These are phyloP conservation scores for Plotosus lineatus DNA, from an alignment of 2,113 vertebrate genomes.

Conservation along the genomic window DNA sequence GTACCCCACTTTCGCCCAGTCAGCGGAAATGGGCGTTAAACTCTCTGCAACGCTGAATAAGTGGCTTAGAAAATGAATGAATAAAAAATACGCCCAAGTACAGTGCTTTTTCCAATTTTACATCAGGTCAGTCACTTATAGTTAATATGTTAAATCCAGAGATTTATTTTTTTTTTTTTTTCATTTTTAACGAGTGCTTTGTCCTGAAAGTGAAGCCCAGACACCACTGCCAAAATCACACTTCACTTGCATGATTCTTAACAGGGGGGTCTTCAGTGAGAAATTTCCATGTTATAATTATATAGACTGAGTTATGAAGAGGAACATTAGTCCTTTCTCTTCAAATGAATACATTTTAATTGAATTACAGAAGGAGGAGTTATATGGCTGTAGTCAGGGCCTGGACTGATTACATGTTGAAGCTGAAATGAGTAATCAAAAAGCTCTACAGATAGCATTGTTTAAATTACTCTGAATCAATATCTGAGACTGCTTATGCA, in stretches of 20 bases:
- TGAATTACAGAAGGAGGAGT: conserved; percentile 14
- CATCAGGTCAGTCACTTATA: neutral
- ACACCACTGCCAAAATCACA: too few relatives aligned
- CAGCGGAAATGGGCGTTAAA: too few relatives aligned
- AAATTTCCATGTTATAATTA: conserved; percentile 28
- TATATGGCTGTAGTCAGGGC: conserved; percentile 28
- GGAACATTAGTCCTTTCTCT: conserved; percentile 34
- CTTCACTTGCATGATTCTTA: neutral
- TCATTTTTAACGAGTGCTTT: neutral
- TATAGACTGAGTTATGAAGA: conserved; percentile 19
- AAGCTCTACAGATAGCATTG: conserved; percentile 48
- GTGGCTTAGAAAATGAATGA: too few relatives aligned
- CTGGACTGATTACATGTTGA: conserved; percentile 45
- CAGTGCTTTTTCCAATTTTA: too few relatives aligned
- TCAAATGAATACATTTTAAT: conserved; percentile 39
- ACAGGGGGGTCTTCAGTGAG: conserved; percentile 17
- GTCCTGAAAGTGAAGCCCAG: neutral
- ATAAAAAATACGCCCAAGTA: too few relatives aligned
- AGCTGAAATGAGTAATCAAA: conserved; percentile 48
- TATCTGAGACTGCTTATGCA: conserved; percentile 30
- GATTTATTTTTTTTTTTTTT: neutral
- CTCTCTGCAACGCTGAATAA: too few relatives aligned
- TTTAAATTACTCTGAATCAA: conserved; percentile 53
- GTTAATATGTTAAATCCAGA: neutral
- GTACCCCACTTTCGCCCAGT: too few relatives aligned